Evolutionary conservation across 1,140 invertebrate genomes (phyloP), one percentile per base, ranked within the genome.

Genomic region (Zelostemma sp.): DNA sequence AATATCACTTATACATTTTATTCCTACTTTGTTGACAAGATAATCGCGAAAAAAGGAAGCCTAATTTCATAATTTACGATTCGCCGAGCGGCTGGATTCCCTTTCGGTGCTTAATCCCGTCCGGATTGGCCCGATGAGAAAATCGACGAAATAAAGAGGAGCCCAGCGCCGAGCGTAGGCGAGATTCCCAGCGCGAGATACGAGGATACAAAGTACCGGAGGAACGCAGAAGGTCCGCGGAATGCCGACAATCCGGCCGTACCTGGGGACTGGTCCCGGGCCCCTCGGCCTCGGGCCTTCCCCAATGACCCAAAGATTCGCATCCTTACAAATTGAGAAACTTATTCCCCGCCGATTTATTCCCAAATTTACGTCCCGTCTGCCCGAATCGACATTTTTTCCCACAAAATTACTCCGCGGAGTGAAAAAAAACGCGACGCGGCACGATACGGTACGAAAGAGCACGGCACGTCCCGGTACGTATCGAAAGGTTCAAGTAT

Each of bases 241-340:
- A 80, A 80, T 81, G 79, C 74, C 68, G 79, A 78, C 71, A 63
- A 69, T 78, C 72, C 75, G 72, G 69, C 74, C 76, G 66, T 74
- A 81, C 78, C 72, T 79, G 31, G 33, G 66, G 61, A 57, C 60
- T 57, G 53, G 25, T 16, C 41, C 58, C 53, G 57, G 16, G 50
- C 59, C 60, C 50, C 54, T 59, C 41, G 11, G 41, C 33, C 43
- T 17, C 33, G 31, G 55, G 49, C 54, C 60, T 35, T 35, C 33
- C 33, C 38, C 62, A 58, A 54, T 49, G 25, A 43, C 40, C 40
- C 40, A 43, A 43, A 43, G 40, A 43, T 11, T n/a, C 45, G 19
- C 17, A 25, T n/a, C 43, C 41, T 14, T 48, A 40, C 58, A 43
- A 63, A 65, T 72, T 72, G 51, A 60, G 56, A 45, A 48, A 6